Evolutionary conservation across 2,797 vertebrate genomes (phyloP), one percentile per base, ranked within the genome.

Genomic region (Carapus acus): DNA sequence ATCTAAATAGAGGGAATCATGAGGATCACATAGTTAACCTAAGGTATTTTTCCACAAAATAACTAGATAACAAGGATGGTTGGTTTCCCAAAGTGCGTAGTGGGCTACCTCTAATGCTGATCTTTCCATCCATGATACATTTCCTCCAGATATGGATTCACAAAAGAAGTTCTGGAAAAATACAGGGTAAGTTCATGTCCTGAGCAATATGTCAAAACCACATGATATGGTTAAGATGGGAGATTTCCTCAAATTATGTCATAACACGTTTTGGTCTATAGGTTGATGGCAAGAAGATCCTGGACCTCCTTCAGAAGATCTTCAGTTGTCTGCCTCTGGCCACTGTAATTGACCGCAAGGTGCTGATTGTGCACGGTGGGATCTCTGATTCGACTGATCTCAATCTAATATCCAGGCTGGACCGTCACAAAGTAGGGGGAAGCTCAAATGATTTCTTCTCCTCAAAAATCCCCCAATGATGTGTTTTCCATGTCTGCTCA

Each of bases 21-120:
- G 94, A 98, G 72, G 94, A 98, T 78, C 90, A 94, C 58, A 88
- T 96, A 20, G 88, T 98, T 37, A 98, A 98, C 67, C 78, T 96
- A 76, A 91, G 92, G 94, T 93, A 52, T 3, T 33, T 33, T 33
- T 7, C 14, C 2, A 13, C 8, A 33, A 33, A 11, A 33, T 2
- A 7, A 11, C 8, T 33, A 13, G 31, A 33, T 33, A 4, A 6
- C 8, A 23, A 8, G n/a, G 45, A 3, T 21, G 11, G 16, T 7
- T 11, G 42, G 16, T 66, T 21, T n/a, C n/a, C n/a, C n/a, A n/a
- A n/a, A n/a, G n/a, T n/a, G n/a, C n/a, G n/a, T n/a, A n/a, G n/a
- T n/a, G n/a, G n/a, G n/a, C n/a, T n/a, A n/a, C n/a, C n/a, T n/a
- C n/a, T n/a, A n/a, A n/a, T n/a, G n/a, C n/a, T n/a, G n/a, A 67